A percentile compares a stretch with the other conserved stretches of the same genome.
Evolutionary conservation across 1,140 invertebrate species (phyloP).

Genomic region (Philaenus spumarius): DNA sequence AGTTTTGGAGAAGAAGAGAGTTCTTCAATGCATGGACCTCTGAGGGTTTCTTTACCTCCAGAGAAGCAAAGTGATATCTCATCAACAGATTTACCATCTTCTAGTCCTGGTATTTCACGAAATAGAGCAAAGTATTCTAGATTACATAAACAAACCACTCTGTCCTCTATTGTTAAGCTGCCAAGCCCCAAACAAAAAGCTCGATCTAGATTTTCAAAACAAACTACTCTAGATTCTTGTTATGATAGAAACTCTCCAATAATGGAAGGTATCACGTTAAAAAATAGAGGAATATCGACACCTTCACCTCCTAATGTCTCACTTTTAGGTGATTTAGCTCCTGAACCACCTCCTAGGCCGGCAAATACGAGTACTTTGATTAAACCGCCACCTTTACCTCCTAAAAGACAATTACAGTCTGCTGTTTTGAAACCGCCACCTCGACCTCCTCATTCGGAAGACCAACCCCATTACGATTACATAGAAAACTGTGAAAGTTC

Average conservation of each 20-base stretch:
- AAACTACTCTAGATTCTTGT: conserved; percentile 25
- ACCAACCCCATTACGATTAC: conserved; percentile 52
- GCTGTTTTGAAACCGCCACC: conserved; percentile 50
- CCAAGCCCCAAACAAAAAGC: conserved; percentile 41
- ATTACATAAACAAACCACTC: conserved; percentile 26
- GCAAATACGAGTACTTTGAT: conserved; percentile 44
- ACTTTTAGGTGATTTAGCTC: conserved; percentile 45
- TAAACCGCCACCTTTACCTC: conserved; percentile 75
- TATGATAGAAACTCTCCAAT: conserved; percentile 26
- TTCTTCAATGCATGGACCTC: conserved; percentile 44
- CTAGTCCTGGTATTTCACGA: conserved; percentile 26
- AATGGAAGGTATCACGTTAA: conserved; percentile 26
- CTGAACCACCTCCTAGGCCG: conserved; percentile 62
- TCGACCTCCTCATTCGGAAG: conserved; percentile 52
- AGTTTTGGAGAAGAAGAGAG: conserved; percentile 6
- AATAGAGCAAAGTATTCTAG: conserved; percentile 20
- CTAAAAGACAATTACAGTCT: conserved; percentile 58
- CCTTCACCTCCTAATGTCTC: conserved; percentile 21
- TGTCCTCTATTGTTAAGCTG: conserved; percentile 32
- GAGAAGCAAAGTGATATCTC: conserved; percentile 41
- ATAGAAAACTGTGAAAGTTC: conserved; percentile 48
- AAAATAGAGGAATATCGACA: conserved; percentile 15
- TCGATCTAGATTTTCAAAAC: conserved; percentile 29
- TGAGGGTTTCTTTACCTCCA: conserved; percentile 59
- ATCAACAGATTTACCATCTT: conserved; percentile 7